Evolutionary conservation across 2,888 invertebrate genomes (phyloP), one percentile per base, ranked within the genome.

Genomic region (Phasia obesa): DNA sequence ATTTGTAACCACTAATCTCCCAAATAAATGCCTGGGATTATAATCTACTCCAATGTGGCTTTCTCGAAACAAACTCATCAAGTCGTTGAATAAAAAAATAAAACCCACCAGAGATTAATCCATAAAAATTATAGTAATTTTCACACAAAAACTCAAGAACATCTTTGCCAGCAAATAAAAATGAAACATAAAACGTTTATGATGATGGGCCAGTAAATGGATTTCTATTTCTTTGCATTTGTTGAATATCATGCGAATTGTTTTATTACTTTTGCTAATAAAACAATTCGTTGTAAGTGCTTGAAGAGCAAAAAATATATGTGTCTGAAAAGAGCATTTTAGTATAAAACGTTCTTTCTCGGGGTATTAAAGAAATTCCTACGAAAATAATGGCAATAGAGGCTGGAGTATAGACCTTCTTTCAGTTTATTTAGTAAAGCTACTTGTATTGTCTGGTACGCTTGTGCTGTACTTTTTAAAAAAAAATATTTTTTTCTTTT

Each of bases 261-360:
- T 69, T 69, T 69, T 69, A 69, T 69, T 69, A 31, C 19, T 44
- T 42, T 38, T 38, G 38, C 15, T 38, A 21, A 38, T 17, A 62
- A 42, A 44, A 9, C 51, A 51, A 51, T 42, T 13, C 15, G 51
- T 23, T 23, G 11, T 15, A 51, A 51, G 23, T 15, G 60, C 60
- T 35, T 59, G 11, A 49, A 47, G 21, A 23, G 4, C 6, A 51
- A 38, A 38, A 19, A 19, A 47, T n/a, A n/a, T n/a, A n/a, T n/a
- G n/a, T n/a, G 7, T 42, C 17, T 7, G 0, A 51, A 31, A 31
- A 11, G 13, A 47, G 15, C 27, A 35, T 35, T 35, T 35, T 2
- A n/a, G n/a, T n/a, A 47, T 27, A 47, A 47, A 2, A 64, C 19
- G 51, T 15, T n/a, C 7, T 49, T 51, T 31, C 53, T 67, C 25